A percentile compares a stretch with the other conserved stretches of the same genome.
Conservation (phyloP, 2,797 vertebrate genomes). For the Crenuchus spilurus region DNA sequence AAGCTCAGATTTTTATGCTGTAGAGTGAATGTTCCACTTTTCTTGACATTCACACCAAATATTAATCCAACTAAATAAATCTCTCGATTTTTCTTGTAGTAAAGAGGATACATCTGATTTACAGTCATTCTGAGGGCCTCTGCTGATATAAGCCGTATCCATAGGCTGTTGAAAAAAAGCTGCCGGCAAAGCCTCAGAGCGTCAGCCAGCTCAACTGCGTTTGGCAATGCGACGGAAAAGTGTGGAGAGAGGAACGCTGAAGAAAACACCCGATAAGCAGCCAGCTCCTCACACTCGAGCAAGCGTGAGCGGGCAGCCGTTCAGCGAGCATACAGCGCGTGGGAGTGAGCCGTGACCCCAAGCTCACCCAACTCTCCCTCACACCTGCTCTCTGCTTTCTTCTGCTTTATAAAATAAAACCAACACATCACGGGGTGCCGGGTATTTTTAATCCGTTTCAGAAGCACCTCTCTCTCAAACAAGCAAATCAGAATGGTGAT, state of each 20-base stretch:
- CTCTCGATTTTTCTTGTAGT: slow-evolving; percentile 6
- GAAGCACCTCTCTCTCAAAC: background rate
- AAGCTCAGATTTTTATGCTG: no score
- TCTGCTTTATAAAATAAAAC: slow-evolving; percentile 34
- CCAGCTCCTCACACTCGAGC: slow-evolving; percentile 43
- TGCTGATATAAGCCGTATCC: slow-evolving; percentile 32
- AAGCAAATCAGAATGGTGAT: background rate
- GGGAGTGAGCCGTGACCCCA: slow-evolving; percentile 71
- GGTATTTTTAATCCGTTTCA: slow-evolving; percentile 38
- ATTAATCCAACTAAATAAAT: no score
- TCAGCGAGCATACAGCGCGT: slow-evolving; percentile 70
- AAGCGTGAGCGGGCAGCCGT: slow-evolving; percentile 58
- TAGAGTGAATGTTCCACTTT: no score
- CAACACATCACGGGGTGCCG: slow-evolving; percentile 28
- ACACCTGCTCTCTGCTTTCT: slow-evolving; percentile 68
- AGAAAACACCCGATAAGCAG: slow-evolving; percentile 30
- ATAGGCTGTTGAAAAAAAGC: slow-evolving; percentile 24
- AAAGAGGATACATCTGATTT: slow-evolving; percentile 2
- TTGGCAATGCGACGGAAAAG: slow-evolving; percentile 46
- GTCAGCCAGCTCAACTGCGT: slow-evolving; percentile 43
- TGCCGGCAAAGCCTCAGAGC: slow-evolving; percentile 27
- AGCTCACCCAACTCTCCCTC: slow-evolving; percentile 62
- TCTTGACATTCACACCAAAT: no score
- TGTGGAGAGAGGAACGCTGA: slow-evolving; percentile 23
- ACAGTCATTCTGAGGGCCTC: slow-evolving; percentile 25